Evolutionary conservation across 2,888 invertebrate genomes (phyloP).

Genomic region (Anaspis maculata): DNA sequence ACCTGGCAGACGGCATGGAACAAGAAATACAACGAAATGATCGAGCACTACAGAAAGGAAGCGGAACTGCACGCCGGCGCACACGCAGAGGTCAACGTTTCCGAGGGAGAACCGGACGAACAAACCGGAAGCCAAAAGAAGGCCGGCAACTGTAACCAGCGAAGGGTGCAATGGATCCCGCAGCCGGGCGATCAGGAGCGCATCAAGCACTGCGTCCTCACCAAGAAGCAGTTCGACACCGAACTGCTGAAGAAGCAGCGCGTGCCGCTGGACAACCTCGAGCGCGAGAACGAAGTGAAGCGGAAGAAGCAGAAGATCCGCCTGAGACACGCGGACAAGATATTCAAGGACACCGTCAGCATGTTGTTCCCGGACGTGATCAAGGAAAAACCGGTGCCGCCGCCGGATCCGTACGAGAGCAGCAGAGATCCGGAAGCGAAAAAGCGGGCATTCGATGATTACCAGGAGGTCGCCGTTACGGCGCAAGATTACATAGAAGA

Average conservation of each 20-base stretch:
- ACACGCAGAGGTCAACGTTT: too few species aligned
- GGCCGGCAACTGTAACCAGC: too few species aligned
- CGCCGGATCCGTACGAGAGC: slow-evolving; percentile 36
- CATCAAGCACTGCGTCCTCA: slow-evolving; percentile 54
- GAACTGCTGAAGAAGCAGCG: slow-evolving; percentile 52
- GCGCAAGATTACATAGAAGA: slow-evolving; percentile 41
- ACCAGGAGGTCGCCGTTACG: slow-evolving; percentile 32
- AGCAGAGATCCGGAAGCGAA: slow-evolving; percentile 31
- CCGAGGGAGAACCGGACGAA: slow-evolving; percentile 35
- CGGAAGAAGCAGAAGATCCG: slow-evolving; percentile 46
- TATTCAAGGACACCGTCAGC: slow-evolving; percentile 59
- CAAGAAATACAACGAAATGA: slow-evolving; percentile 37
- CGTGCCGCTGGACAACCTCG: slow-evolving; percentile 52
- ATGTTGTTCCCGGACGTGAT: slow-evolving; percentile 54
- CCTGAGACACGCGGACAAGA: slow-evolving; percentile 49
- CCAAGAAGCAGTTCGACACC: slow-evolving; percentile 54
- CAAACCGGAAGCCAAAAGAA: slow-evolving; percentile 11
- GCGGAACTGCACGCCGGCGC: too few species aligned
- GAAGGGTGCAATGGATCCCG: too few species aligned
- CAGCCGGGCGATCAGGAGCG: slow-evolving; percentile 56
- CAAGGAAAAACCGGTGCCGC: slow-evolving; percentile 42
- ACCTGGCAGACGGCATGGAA: slow-evolving; percentile 57
- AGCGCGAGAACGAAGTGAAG: slow-evolving; percentile 50
- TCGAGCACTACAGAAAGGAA: slow-evolving; percentile 37
- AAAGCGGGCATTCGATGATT: slow-evolving; percentile 40